Evolutionary conservation across 2,113 vertebrate genomes (phyloP), one percentile per base, ranked within the genome.

Genomic region (Ophthalmolycus amberensis): DNA sequence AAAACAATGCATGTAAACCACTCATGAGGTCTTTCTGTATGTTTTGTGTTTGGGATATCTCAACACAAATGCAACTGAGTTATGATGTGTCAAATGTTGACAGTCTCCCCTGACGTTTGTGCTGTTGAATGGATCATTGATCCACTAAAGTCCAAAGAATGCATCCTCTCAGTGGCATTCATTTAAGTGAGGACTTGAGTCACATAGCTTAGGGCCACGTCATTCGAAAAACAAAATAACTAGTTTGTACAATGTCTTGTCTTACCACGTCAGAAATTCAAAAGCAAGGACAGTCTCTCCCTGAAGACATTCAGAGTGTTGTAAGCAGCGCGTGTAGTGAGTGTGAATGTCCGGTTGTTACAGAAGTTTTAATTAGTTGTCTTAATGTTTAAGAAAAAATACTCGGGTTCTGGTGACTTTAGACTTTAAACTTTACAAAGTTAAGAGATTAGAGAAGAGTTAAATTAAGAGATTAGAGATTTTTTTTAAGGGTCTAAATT

Each of bases 401-500:
- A 15, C 18, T 42, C n/a, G 0, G 38, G 18, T n/a, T 62, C 40
- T 34, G 9, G 4, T 46, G 0, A 44, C 40, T 15, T 34, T 2
- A 63, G 12, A 34, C 27, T 22, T 25, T 25, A 25, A 25, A 25
- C 25, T 25, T 25, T 25, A 25, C 25, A 25, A 48, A 74, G 20
- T 1, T 25, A 38, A 14, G 25, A 54, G 38, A 40, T 9, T 40
- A 40, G 38, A 40, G 9, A 40, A 40, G 38, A n/a, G 2, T 29
- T 4, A 11, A 22, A 22, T 29, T 50, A 4, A 58, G 22, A 56
- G 20, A 38, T 29, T 29, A 11, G 38, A 67, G 6, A 48, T 63
- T 37, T 16, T 48, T 34, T 25, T 25, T 37, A 32, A 74, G 27
- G 20, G 40, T 59, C n/a, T 80, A 40, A 74, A 82, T 32, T 34